Evolutionary conservation across 2,888 invertebrate genomes (phyloP), one percentile per base, ranked within the genome.

Genomic region (Hirtodrosophila histrioides): DNA sequence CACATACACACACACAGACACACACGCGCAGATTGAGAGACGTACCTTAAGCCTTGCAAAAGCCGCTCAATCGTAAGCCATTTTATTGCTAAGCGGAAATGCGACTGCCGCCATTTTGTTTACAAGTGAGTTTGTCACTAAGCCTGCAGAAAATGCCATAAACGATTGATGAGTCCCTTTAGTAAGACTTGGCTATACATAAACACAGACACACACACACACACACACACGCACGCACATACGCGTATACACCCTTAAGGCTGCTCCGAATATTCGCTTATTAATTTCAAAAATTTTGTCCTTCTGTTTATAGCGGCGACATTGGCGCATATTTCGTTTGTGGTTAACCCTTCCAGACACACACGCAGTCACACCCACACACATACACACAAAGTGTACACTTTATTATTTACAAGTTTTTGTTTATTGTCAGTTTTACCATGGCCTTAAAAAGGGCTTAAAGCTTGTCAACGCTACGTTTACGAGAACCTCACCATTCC

Each of bases 371-470:
- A 54, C 23, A n/a, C 24, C 44, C 17, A 40, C 17, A 53, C 11
- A 33, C 9, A 37, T 53, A 9, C 56, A 24, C 3, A 17, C 17
- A 17, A 17, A 17, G 17, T 17, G 1, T 48, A 64, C 60, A 78
- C 69, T 81, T 82, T 86, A 86, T 82, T 82, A 87, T 88, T 86
- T 81, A 79, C 76, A 88, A 78, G 79, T 69, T 88, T 75, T 79
- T 63, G 80, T 83, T 83, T 88, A 82, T 86, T 86, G 81, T 82
- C 86, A 83, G 77, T 79, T 82, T 70, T 80, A 56, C 67, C 68
- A 62, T 57, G 75, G 71, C 78, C 81, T 88, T 86, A 84, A 60
- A 81, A 84, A 77, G 85, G 88, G 81, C 82, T 84, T 81, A 68
- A 67, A 63, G 72, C 73, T 72, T 88, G 82, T 82, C 88, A 86